A percentile compares a stretch with the other conserved stretches of the same genome.
phyloP scores from a whole-genome alignment of 2,113 vertebrate genomes.

The Mustela lutreola region DNA sequence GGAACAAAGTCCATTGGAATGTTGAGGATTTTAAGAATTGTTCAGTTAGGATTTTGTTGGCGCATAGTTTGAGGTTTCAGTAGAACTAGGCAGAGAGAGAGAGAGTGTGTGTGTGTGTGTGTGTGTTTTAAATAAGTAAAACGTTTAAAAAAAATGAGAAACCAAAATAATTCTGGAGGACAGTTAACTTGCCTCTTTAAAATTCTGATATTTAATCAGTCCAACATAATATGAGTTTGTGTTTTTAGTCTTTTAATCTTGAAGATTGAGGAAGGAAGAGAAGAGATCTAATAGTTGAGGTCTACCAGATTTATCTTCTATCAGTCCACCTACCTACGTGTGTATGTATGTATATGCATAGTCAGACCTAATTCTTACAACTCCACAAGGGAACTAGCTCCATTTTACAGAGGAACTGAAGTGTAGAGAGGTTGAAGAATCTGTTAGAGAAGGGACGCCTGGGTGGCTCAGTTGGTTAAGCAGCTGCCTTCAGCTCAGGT shows the following conservation, averaged over 20 bases:
- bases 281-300: constrained; percentile 10
- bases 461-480: too few species aligned
- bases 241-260: constrained; percentile 27
- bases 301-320: background rate
- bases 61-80: constrained; percentile 27
- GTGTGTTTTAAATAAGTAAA: background rate
- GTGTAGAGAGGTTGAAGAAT: background rate
- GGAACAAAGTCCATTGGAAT: background rate
- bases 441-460: too few species aligned
- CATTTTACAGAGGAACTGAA: background rate
- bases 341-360: background rate
- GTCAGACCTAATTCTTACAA: background rate
- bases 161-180: constrained; percentile 28
- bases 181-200: background rate
- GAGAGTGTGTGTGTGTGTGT: background rate
- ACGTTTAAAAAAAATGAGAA: background rate
- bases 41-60: background rate
- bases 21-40: constrained; percentile 31
- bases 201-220: constrained; percentile 3
- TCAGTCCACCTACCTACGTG: background rate
- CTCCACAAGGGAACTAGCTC: background rate
- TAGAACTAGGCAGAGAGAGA: background rate
- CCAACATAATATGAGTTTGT: background rate
- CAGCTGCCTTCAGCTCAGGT: too few species aligned
- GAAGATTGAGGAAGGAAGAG: background rate